Conservation (phyloP, 1,140 invertebrate species). For the Dinoponera quadriceps region DNA sequence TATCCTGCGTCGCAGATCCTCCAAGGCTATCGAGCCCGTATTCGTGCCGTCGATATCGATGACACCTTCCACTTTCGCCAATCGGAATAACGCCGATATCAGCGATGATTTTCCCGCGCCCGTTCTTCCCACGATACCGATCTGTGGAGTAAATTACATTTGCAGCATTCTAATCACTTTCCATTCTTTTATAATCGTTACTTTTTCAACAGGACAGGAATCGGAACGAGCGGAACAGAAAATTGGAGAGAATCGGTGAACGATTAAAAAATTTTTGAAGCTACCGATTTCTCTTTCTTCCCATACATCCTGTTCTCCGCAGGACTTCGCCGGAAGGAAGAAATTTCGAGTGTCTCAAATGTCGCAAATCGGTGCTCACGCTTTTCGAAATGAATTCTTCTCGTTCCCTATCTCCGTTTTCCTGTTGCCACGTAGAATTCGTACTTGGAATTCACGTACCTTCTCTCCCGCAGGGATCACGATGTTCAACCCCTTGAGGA, state of each 20-base stretch:
- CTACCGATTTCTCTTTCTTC: too few relatives aligned
- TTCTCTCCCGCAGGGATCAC: constrained; percentile 84
- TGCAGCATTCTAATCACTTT: constrained; percentile 11
- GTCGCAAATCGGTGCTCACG: too few relatives aligned
- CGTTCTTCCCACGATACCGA: constrained; percentile 94
- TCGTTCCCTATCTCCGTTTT: too few relatives aligned
- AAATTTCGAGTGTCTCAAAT: too few relatives aligned
- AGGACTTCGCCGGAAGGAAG: too few relatives aligned
- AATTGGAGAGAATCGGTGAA: too few relatives aligned
- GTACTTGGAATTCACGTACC: constrained; percentile 58
- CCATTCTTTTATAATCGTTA: background rate
- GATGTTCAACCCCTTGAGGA: constrained; percentile 87
- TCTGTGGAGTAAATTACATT: constrained; percentile 79
- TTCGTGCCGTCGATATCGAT: constrained; percentile 90
- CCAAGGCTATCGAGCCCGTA: constrained; percentile 87
- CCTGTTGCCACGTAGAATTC: background rate
- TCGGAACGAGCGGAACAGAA: too few relatives aligned
- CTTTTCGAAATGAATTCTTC: too few relatives aligned
- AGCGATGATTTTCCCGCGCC: constrained; percentile 97
- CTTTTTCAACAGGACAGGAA: too few relatives aligned
- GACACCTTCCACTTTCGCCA: constrained; percentile 87
- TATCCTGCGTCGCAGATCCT: constrained; percentile 88
- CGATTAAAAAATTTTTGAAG: too few relatives aligned
- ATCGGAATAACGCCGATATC: constrained; percentile 92
- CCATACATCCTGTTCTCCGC: too few relatives aligned